Evolutionary conservation across 2,888 invertebrate genomes (phyloP).

Genomic region (Erebia ligea): DNA sequence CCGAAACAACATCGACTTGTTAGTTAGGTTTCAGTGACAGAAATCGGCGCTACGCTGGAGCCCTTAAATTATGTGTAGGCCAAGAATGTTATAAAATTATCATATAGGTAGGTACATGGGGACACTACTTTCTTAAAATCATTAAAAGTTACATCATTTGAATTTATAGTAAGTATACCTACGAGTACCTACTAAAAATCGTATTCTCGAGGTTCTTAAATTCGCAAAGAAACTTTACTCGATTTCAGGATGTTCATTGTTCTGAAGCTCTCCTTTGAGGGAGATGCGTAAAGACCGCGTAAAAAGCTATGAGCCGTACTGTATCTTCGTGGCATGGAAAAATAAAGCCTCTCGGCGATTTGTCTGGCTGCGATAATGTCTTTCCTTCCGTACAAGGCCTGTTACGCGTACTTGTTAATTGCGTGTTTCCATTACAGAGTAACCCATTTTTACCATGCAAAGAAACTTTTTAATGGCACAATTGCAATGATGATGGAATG

Average conservation of each 20-base stretch:
- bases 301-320: slow-evolving; percentile 7
- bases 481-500: no score
- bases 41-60: no score
- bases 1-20: no score
- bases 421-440: slow-evolving; percentile 10
- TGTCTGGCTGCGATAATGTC: slow-evolving; percentile 12
- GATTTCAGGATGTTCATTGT: background rate
- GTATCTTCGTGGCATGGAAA: slow-evolving; percentile 3
- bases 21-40: no score
- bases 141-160: no score
- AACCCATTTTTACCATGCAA: background rate
- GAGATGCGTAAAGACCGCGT: background rate
- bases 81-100: no score
- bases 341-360: slow-evolving; percentile 12
- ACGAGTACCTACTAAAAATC: background rate
- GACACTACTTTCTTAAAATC: no score
- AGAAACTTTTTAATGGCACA: background rate
- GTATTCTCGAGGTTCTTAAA: background rate
- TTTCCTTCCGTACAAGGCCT: slow-evolving; percentile 11
- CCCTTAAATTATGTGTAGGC: no score
- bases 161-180: no score
- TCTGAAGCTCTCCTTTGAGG: background rate
- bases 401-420: slow-evolving; percentile 1
- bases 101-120: no score
- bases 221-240: background rate